These are phyloP conservation scores for Talpa occidentalis DNA, from an alignment of 2,113 vertebrate genomes.

Conservation along the genomic window DNA sequence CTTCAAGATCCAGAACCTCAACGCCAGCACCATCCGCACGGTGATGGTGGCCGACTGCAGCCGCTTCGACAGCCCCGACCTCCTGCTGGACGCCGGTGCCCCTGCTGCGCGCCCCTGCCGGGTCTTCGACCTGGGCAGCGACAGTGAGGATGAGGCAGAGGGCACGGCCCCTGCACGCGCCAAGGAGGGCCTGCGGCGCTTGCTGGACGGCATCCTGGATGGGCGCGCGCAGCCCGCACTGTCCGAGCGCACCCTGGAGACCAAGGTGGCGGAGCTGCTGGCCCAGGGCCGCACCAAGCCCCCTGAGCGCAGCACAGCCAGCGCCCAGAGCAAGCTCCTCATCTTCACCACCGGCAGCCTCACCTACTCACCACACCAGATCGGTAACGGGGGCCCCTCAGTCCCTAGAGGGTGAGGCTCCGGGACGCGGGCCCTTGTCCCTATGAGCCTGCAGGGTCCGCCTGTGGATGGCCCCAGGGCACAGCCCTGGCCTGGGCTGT, in stretches of 20 bases:
- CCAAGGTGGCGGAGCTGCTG: slow-evolving; percentile 91
- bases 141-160: rapidly evolving
- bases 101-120: slow-evolving; percentile 81
- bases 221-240: slow-evolving; percentile 78
- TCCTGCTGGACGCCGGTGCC: slow-evolving; percentile 91
- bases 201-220: slow-evolving; percentile 82
- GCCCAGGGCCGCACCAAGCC: slow-evolving; percentile 89
- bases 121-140: slow-evolving; percentile 87
- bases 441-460: too few species aligned
- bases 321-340: slow-evolving; percentile 92
- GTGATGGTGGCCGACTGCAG: slow-evolving; percentile 98
- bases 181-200: slow-evolving; percentile 82
- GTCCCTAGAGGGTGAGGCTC: neutral
- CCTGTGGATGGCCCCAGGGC: too few species aligned
- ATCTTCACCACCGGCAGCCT: slow-evolving; percentile 98
- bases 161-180: neutral
- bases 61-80: slow-evolving; percentile 91
- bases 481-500: too few species aligned
- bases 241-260: slow-evolving; percentile 89
- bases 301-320: slow-evolving; percentile 80
- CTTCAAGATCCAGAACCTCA: slow-evolving; percentile 99
- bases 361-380: slow-evolving; percentile 98
- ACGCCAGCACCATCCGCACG: slow-evolving; percentile 96
- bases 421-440: too few species aligned
- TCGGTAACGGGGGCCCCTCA: slow-evolving; percentile 89